A percentile compares a stretch with the other conserved stretches of the same genome.
phyloP scores from a whole-genome alignment of 1,140 invertebrate species.

The Akabosia matsudoensis region DNA sequence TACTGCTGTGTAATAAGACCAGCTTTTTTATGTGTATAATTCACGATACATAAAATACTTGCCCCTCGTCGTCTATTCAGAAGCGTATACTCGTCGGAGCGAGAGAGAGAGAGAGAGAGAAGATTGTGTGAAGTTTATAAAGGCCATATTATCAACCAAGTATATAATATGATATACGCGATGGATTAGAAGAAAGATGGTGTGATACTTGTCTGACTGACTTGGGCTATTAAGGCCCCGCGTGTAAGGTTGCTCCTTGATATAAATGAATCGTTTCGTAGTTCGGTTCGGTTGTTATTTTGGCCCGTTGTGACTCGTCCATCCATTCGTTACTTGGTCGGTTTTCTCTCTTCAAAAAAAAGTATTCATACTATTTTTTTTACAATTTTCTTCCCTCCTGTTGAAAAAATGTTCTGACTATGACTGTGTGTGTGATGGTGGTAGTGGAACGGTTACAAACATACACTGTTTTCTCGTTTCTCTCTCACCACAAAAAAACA shows the following conservation, averaged over 20 bases:
- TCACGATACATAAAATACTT: too few relatives aligned
- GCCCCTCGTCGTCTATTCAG: too few relatives aligned
- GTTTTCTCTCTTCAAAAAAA: neutral
- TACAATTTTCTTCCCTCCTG: neutral
- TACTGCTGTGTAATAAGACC: too few relatives aligned
- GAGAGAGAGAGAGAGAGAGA: too few relatives aligned
- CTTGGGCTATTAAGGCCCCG: neutral
- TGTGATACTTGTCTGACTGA: slow-evolving; percentile 3
- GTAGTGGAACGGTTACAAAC: neutral
- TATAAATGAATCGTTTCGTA: neutral
- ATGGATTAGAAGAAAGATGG: too few relatives aligned
- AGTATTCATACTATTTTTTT: neutral
- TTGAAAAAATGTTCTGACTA: neutral
- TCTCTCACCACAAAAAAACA: too few relatives aligned
- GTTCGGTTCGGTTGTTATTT: neutral
- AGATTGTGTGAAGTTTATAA: too few relatives aligned
- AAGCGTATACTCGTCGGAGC: too few relatives aligned
- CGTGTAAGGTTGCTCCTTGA: neutral
- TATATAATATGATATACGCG: too few relatives aligned
- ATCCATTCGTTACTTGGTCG: neutral
- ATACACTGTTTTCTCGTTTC: neutral
- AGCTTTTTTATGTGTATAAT: neutral
- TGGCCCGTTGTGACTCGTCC: neutral
- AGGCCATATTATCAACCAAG: too few relatives aligned
- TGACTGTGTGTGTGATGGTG: neutral